phyloP scores from a whole-genome alignment of 1,140 invertebrate genomes.

The Hyposmocoma kahamanoa region DNA sequence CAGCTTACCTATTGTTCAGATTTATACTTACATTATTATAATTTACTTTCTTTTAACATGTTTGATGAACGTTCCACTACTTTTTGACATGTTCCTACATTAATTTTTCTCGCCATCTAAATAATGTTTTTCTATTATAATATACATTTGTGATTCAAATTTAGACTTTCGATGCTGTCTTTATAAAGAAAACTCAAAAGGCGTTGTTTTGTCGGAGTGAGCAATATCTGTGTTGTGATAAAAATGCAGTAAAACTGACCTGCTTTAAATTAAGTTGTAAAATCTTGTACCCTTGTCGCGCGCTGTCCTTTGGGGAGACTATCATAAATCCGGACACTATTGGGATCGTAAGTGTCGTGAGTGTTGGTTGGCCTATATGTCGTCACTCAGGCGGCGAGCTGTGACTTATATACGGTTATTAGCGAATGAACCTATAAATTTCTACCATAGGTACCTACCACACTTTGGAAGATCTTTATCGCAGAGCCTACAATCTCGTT shows the following conservation, averaged over 20 bases:
- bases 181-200: no score
- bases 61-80: no score
- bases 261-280: slow-evolving; percentile 61
- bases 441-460: no score
- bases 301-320: slow-evolving; percentile 25
- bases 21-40: no score
- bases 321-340: slow-evolving; percentile 55
- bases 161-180: no score
- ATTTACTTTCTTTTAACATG: no score
- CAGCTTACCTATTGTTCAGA: neutral
- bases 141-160: no score
- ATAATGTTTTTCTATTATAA: no score
- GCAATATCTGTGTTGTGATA: slow-evolving; percentile 3
- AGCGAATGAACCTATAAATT: slow-evolving; percentile 57
- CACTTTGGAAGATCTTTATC: slow-evolving; percentile 57
- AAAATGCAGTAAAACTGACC: slow-evolving; percentile 18
- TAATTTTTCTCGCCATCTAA: no score
- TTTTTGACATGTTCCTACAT: no score
- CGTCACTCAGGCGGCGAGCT: slow-evolving; percentile 28
- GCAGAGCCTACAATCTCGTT: slow-evolving; percentile 29
- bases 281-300: slow-evolving; percentile 23
- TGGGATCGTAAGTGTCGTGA: slow-evolving; percentile 51
- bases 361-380: slow-evolving; percentile 4
- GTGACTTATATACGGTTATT: slow-evolving; percentile 61
- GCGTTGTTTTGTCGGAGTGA: slow-evolving; percentile 1